phyloP scores from a whole-genome alignment of 2,113 vertebrate species.

The Lanius ludovicianus region DNA sequence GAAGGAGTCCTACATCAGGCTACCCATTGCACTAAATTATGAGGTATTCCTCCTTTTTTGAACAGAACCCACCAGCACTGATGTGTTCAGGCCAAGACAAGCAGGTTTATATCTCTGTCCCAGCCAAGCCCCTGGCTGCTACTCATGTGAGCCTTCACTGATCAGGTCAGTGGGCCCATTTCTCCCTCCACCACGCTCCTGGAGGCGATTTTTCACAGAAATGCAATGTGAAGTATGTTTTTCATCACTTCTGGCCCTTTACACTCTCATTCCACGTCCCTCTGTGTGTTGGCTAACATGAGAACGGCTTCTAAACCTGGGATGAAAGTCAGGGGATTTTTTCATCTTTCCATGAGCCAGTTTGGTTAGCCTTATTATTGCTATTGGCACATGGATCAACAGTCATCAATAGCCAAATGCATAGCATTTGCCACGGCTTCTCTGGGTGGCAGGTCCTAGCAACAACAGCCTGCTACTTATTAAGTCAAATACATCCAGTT shows the following conservation, averaged over 20 bases:
- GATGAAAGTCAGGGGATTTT: neutral
- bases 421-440: neutral
- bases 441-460: neutral
- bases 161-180: neutral
- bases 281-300: neutral
- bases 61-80: neutral
- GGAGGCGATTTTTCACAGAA: neutral
- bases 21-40: neutral
- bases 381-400: neutral
- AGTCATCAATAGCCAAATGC: neutral
- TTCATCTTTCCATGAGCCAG: neutral
- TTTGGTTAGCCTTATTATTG: neutral
- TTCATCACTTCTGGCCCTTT: neutral
- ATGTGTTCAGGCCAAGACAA: neutral
- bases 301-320: neutral
- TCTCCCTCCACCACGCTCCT: neutral
- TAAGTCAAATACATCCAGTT: neutral
- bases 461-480: constrained; percentile 8
- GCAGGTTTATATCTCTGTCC: neutral
- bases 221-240: neutral
- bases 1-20: neutral
- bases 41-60: neutral
- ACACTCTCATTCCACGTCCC: neutral
- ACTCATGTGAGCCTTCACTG: neutral
- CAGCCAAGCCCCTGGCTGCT: neutral